phyloP scores from a whole-genome alignment of 1,140 invertebrate genomes.

The Danaus melanippus region DNA sequence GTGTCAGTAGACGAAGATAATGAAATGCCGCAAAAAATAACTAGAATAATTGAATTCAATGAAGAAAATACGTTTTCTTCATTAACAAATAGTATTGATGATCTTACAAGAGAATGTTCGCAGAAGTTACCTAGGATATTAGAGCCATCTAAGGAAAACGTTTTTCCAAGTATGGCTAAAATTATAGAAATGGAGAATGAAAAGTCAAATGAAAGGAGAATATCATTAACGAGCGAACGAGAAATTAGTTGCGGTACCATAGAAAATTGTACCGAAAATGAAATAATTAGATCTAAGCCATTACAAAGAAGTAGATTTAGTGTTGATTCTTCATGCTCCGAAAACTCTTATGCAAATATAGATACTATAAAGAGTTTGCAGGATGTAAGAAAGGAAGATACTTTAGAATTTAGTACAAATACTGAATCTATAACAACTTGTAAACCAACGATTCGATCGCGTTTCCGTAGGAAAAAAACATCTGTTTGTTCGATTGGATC shows the following conservation, averaged over 20 bases:
- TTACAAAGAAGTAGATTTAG: constrained; percentile 67
- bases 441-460: constrained; percentile 48
- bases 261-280: constrained; percentile 48
- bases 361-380: constrained; percentile 65
- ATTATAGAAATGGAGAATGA: constrained; percentile 70
- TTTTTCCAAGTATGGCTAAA: constrained; percentile 61
- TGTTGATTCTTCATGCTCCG: constrained; percentile 70
- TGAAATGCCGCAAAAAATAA: constrained; percentile 57
- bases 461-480: constrained; percentile 66
- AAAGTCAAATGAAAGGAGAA: constrained; percentile 62
- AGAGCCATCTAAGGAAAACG: constrained; percentile 52
- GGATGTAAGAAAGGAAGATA: constrained; percentile 62
- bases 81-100: constrained; percentile 34
- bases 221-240: constrained; percentile 61
- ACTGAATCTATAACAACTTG: constrained; percentile 42
- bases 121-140: constrained; percentile 51
- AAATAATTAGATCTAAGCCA: constrained; percentile 49
- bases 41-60: constrained; percentile 61
- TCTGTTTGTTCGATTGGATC: constrained; percentile 71
- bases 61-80: constrained; percentile 52
- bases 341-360: constrained; percentile 71
- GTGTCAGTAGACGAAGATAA: constrained; percentile 43
- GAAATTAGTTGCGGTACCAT: constrained; percentile 50
- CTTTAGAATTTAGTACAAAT: constrained; percentile 33
- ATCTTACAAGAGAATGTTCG: constrained; percentile 39